Evolutionary conservation across 1,140 invertebrate species (phyloP).

Genomic region (Bombus confusus): DNA sequence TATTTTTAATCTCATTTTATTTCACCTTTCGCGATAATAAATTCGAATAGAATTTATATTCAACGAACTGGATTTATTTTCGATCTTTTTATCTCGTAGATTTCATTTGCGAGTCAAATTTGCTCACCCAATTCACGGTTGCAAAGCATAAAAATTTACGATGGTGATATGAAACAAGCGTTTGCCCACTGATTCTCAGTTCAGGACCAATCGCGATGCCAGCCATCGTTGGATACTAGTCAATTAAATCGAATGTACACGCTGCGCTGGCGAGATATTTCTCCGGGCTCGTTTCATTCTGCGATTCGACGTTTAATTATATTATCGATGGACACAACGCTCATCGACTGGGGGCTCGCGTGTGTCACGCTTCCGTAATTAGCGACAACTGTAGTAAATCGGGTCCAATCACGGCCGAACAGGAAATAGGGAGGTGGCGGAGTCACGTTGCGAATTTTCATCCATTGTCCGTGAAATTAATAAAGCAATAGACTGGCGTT

Average conservation of each 20-base stretch:
- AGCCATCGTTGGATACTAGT: background rate
- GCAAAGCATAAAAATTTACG: no score
- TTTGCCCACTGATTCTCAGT: background rate
- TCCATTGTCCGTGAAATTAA: slow-evolving; percentile 21
- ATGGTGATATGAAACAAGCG: no score
- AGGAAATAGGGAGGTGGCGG: background rate
- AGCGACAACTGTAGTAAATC: slow-evolving; percentile 29
- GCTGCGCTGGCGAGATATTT: background rate
- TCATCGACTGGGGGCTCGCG: background rate
- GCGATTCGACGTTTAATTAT: slow-evolving; percentile 10
- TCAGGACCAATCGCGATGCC: no score
- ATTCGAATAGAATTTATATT: no score
- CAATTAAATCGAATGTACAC: background rate
- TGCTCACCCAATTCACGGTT: no score
- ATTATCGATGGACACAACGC: background rate
- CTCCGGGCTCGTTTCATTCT: background rate
- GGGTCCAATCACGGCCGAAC: background rate
- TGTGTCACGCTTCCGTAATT: slow-evolving; percentile 8
- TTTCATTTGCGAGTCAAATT: no score
- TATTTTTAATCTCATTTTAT: no score
- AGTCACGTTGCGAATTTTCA: background rate
- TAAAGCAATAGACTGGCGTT: background rate
- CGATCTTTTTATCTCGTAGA: no score
- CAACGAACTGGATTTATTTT: no score
- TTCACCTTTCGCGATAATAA: no score